Evolutionary conservation across 2,888 invertebrate species (phyloP).

Genomic region (Thumatha senex): DNA sequence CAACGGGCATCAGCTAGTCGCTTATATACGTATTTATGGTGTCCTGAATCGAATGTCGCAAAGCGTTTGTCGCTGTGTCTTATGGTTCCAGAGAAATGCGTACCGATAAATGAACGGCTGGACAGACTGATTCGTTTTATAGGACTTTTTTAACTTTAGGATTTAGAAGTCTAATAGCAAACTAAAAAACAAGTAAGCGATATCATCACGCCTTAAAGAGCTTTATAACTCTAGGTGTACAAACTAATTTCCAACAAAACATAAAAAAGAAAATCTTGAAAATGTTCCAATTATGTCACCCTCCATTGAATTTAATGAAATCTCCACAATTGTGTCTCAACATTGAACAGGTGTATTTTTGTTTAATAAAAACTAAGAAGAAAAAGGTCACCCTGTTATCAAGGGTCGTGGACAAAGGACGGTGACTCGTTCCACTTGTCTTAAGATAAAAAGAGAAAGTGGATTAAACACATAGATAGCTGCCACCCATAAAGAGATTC

Average conservation of each 20-base stretch:
- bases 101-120: too few relatives aligned
- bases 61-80: too few relatives aligned
- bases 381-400: slow-evolving; percentile 64
- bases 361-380: slow-evolving; percentile 64
- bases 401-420: slow-evolving; percentile 65
- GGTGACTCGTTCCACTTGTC: slow-evolving; percentile 62
- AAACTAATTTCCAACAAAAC: slow-evolving; percentile 39
- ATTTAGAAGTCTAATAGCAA: too few relatives aligned
- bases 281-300: slow-evolving; percentile 54
- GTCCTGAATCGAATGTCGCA: too few relatives aligned
- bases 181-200: slow-evolving; percentile 18
- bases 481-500: slow-evolving; percentile 42
- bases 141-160: too few relatives aligned
- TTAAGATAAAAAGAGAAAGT: slow-evolving; percentile 73
- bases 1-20: too few relatives aligned
- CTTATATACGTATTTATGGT: too few relatives aligned
- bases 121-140: too few relatives aligned
- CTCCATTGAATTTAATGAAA: slow-evolving; percentile 67
- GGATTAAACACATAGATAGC: slow-evolving; percentile 79
- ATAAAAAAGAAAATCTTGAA: slow-evolving; percentile 32
- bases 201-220: slow-evolving; percentile 15
- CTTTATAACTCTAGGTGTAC: slow-evolving; percentile 20
- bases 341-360: slow-evolving; percentile 70
- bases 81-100: too few relatives aligned
- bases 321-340: slow-evolving; percentile 53